Base-by-base conservation (phyloP, 2,888 invertebrate genomes). In the Tenthredo livida region DNA sequence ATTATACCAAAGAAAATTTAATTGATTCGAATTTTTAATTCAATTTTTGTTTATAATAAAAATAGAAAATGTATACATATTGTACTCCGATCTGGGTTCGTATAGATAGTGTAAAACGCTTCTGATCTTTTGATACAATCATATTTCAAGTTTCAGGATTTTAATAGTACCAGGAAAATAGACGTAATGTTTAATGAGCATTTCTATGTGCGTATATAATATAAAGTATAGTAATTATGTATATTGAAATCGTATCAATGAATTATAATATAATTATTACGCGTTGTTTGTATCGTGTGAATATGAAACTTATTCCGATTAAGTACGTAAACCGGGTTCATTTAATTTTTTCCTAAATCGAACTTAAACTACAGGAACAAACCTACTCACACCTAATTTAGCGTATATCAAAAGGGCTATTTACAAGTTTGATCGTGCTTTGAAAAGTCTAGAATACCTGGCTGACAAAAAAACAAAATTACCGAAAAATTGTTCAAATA, bases 361-460 rank as follows among this genome's bases (percentile, higher is more conserved):
- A 89, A 88, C 87, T 87, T 85, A 85, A 54, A 84, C 86, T 90
- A 90, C 88, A 88, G 90, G 90, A 90, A 90, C 88, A 88, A 89
- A 87, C 87, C 89, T 89, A 88, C 85, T 87, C 88, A 89, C 89
- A 88, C 87, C 88, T 89, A 90, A 87, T 86, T 89, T 89, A 90
- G 89, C 88, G 88, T 90, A 88, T 89, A 91, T 91, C 91, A 92
- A 92, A 91, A 91, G 89, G 89, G 88, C 88, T 91, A 92, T 84
- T 40, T 83, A 83, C 83, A 83, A 67, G 33, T 83, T 70, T n/a
- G 29, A 65, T 83, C 83, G 83, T 70, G 65, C 67, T 25, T 67
- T 50, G 50, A 67, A 83, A 65, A 67, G 47, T 70, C 83, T 21
- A 33, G 25, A 67, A 70, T 70, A 17, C 40, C 33, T 58, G n/a